Percentiles rank a stretch among this genome's conserved stretches.
Conservation (phyloP, 2,888 invertebrate genomes). For the Papilio protenor region DNA sequence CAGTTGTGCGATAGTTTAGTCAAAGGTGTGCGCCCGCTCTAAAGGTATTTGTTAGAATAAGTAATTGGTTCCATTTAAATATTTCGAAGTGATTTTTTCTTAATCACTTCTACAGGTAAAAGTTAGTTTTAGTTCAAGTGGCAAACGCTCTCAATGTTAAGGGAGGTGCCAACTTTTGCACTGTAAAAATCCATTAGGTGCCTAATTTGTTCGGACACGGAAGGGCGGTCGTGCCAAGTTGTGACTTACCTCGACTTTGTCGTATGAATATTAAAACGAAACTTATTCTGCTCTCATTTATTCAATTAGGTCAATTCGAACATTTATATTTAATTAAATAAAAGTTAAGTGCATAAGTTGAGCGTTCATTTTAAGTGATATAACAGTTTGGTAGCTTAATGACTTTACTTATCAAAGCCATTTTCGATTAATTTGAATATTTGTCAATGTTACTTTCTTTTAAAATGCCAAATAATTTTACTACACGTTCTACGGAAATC, state of each 20-base stretch:
- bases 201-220: conserved; percentile 42
- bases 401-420: not conserved
- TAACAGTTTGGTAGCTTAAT: not conserved
- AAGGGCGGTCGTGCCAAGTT: conserved; percentile 36
- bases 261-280: conserved; percentile 37
- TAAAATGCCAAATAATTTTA: not conserved
- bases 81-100: conserved; percentile 3
- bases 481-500: not conserved
- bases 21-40: not conserved
- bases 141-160: conserved; percentile 25
- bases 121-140: conserved; percentile 17
- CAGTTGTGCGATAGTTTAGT: too few relatives aligned
- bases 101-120: conserved; percentile 11
- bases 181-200: conserved; percentile 42
- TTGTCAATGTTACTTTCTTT: not conserved
- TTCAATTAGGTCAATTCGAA: conserved; percentile 5
- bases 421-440: not conserved
- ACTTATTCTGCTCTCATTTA: conserved; percentile 10
- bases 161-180: conserved; percentile 32
- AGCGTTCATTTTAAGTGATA: not conserved
- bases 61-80: not conserved
- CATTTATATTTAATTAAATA: not conserved
- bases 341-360: not conserved
- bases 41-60: not conserved
- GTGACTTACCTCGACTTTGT: conserved; percentile 33